These are phyloP conservation scores for Oligia fasciuncula DNA, from an alignment of 2,888 invertebrate species.

Conservation along the genomic window DNA sequence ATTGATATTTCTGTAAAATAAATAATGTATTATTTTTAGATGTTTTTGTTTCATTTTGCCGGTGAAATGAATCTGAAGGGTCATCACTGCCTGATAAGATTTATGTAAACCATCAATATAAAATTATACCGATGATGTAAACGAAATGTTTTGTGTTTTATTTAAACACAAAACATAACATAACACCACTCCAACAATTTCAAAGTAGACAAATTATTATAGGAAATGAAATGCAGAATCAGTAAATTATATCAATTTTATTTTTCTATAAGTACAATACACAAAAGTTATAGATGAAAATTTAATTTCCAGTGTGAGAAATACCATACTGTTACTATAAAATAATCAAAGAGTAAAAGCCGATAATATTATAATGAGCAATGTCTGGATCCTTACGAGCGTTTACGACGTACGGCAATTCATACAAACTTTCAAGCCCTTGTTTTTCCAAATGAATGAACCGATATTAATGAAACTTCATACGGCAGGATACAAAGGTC, in stretches of 20 bases:
- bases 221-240: conserved; percentile 3
- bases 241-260: conserved; percentile 47
- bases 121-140: not conserved
- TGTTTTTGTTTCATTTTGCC: conserved; percentile 14
- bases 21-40: conserved; percentile 35
- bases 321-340: conserved; percentile 19
- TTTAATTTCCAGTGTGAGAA: conserved; percentile 27
- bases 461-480: no score
- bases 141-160: not conserved
- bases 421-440: no score
- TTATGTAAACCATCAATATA: not conserved
- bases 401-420: no score
- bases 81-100: not conserved
- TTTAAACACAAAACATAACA: no score
- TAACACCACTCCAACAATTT: not conserved
- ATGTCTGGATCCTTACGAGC: not conserved
- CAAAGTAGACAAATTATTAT: not conserved
- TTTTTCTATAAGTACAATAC: conserved; percentile 58
- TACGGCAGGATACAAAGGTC: no score
- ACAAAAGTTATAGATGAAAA: conserved; percentile 48
- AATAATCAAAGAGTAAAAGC: conserved; percentile 45
- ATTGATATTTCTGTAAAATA: conserved; percentile 31
- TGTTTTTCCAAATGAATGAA: no score
- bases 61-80: not conserved
- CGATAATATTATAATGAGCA: conserved; percentile 11